These are phyloP conservation scores for Spilarctia lutea DNA, from an alignment of 2,888 invertebrate genomes.

Conservation along the genomic window DNA sequence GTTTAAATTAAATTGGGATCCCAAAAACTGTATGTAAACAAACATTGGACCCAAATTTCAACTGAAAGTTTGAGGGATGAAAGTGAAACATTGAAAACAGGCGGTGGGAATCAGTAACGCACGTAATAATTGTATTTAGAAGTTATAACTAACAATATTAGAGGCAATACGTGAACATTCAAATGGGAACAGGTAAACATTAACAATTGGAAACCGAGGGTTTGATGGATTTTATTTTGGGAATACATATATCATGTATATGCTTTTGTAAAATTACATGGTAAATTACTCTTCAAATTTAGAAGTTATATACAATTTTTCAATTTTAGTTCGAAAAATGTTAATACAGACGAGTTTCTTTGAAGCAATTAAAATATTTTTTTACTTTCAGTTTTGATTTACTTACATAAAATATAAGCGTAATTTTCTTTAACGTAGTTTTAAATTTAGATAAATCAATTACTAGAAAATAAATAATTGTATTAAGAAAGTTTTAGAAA, in stretches of 20 bases:
- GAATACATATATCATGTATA: no score
- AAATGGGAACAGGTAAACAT: constrained; percentile 23
- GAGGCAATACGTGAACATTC: constrained; percentile 43
- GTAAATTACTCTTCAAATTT: not conserved
- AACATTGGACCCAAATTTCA: constrained; percentile 69
- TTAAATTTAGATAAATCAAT: not conserved
- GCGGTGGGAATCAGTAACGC: constrained; percentile 71
- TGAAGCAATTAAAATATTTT: not conserved
- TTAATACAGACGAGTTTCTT: not conserved
- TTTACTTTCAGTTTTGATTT: not conserved
- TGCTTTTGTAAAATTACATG: not conserved
- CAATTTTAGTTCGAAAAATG: not conserved
- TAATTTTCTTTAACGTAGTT: not conserved
- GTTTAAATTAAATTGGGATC: constrained; percentile 84
- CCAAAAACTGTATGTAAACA: constrained; percentile 84
- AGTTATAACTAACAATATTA: constrained; percentile 50
- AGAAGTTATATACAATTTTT: not conserved
- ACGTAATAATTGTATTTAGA: constrained; percentile 68
- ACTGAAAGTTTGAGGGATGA: constrained; percentile 67
- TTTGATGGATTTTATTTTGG: not conserved
- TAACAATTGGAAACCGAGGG: not conserved
- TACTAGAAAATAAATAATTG: not conserved
- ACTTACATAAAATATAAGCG: not conserved
- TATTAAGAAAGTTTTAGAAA: not conserved
- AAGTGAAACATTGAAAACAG: constrained; percentile 77